Evolutionary conservation across 2,113 vertebrate species (phyloP).

Genomic region (Gavia stellata): DNA sequence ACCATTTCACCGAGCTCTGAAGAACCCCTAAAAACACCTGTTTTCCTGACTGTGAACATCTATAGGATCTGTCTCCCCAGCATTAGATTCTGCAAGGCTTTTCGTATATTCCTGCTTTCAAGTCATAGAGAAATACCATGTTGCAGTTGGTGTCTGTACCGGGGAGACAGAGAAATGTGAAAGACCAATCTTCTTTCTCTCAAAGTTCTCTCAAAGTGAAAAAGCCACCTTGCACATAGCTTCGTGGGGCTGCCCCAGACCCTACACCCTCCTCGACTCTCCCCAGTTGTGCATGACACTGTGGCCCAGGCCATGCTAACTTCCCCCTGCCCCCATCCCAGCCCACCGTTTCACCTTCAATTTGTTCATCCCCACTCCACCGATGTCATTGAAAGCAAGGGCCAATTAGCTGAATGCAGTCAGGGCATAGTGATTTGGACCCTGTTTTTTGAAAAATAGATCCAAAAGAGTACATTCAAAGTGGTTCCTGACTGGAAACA

Average conservation of each 20-base stretch:
- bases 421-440: constrained; percentile 9
- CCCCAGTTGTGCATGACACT: not conserved
- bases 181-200: not conserved
- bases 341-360: constrained; percentile 33
- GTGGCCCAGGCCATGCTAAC: not conserved
- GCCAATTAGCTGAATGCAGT: constrained; percentile 43
- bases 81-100: not conserved
- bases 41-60: not conserved
- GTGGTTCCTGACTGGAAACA: not conserved
- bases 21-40: not conserved
- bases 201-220: not conserved
- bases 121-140: not conserved
- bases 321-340: not conserved
- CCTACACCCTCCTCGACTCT: accelerated
- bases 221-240: not conserved
- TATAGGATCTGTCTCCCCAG: not conserved
- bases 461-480: not conserved
- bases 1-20: not conserved
- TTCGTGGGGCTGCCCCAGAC: not conserved
- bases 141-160: not conserved
- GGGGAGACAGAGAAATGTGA: not conserved
- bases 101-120: not conserved
- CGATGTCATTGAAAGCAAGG: not conserved
- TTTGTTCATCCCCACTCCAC: constrained; percentile 11
- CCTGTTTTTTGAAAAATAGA: not conserved